Evolutionary conservation across 2,797 vertebrate species (phyloP), one percentile per base, ranked within the genome.

Genomic region (Chromis chromis): DNA sequence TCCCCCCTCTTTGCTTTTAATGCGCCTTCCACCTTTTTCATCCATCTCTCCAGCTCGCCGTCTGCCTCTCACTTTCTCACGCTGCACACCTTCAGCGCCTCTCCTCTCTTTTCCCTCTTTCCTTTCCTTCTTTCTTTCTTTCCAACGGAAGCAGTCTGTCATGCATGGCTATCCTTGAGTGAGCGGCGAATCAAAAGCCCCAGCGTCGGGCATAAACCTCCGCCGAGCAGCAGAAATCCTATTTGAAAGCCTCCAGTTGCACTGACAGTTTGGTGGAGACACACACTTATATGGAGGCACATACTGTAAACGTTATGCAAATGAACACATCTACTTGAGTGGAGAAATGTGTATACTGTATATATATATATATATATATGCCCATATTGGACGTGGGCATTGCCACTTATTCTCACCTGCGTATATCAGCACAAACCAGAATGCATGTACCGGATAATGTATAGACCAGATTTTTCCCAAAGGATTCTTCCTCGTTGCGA

Each of bases 101-200:
- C 73, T 55, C 64, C 22, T 49, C 42, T 53, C 22, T 27, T 21
- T 70, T 36, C 3, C 33, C 33, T 3, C 33, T 36, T 10, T 36
- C 10, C 40, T 25, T 9, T 53, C 50, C 53, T 56, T 68, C 69
- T n/a, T 21, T 55, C 58, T 27, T 59, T 52, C 63, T 60, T 24
- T 80, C 74, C 65, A 62, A 65, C 69, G 58, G 73, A 71, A 74
- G 76, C 74, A 56, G 74, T 62, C 81, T 58, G 81, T 83, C 82
- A 85, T 76, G 86, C 78, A 63, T 81, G 73, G 71, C 68, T 75
- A 71, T 87, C 73, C 42, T 21, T 68, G 81, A 79, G 72, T 44
- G 75, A 86, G 82, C 33, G 27, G 42, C 33, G 74, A 84, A 87
- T 87, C 84, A 84, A 87, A 90, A 84, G 69, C 79, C 58, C 74